These are phyloP conservation scores for Heliangelus exortis DNA, from an alignment of 2,797 vertebrate species.

Conservation along the genomic window DNA sequence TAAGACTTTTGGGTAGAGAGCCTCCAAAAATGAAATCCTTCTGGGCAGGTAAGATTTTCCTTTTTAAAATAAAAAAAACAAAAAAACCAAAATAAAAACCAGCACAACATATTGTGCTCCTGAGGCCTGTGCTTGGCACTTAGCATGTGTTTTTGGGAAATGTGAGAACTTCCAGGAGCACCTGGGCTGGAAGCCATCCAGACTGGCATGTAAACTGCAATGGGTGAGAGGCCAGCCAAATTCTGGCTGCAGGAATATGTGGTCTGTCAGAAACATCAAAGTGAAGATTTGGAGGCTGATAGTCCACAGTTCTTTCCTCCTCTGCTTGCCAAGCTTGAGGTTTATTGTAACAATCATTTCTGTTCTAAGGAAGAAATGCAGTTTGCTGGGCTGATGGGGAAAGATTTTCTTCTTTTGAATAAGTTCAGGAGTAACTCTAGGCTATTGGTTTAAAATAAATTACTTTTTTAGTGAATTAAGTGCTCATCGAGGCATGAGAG, in stretches of 20 bases:
- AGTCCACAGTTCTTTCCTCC: not conserved
- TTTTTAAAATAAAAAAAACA: not conserved
- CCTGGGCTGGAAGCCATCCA: not conserved
- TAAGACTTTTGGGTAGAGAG: not conserved
- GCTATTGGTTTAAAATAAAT: not conserved
- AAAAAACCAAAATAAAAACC: not conserved
- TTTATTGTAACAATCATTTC: not conserved
- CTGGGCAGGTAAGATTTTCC: not conserved
- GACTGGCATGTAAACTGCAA: not conserved
- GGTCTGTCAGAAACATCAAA: not conserved
- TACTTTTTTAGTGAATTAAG: not conserved
- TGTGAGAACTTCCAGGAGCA: not conserved
- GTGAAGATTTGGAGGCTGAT: not conserved
- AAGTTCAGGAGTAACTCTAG: not conserved
- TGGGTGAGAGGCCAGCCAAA: not conserved
- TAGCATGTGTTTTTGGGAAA: not conserved
- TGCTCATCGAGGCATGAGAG: not conserved
- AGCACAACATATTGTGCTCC: not conserved
- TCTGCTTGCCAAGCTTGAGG: not conserved
- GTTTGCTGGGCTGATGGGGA: not conserved
- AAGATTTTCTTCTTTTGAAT: not conserved
- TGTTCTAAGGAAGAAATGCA: not conserved
- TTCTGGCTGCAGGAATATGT: not conserved
- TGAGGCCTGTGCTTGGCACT: not conserved
- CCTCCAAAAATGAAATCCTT: not conserved